Base-by-base conservation (phyloP, 1,140 invertebrate species). In the Tyrophagus putrescentiae region DNA sequence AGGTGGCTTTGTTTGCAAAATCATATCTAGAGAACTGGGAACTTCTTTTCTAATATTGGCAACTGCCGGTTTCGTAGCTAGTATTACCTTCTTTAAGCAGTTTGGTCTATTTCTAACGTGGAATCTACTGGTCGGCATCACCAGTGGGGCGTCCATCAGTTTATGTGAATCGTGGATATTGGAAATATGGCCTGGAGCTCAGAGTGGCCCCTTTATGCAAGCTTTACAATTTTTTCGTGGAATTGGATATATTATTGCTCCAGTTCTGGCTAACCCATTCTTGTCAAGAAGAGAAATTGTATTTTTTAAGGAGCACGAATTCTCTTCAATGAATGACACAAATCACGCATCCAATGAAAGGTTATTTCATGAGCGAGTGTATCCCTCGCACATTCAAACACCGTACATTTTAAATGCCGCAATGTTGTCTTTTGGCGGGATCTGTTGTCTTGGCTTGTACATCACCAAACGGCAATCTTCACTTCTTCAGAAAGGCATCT, bases 1-100 rank as follows among this genome's bases (percentile, higher is more conserved):
- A 60, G 60, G 60, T 25, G 60, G 60, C 6, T 60, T 58, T 11
- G 25, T 60, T n/a, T 60, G 53, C 60, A 60, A 60, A 34, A 57
- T 13, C 23, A 25, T 57, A 6, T 7, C 60, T 25, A 31, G 54
- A 16, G n/a, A 61, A 62, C 4, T 61, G 6, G 9, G n/a, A 28
- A 3, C 18, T 5, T 16, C 44, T 3, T 4, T 42, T 13, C 16
- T 36, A 23, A 7, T 61, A 5, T 7, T 61, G 13, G 18, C 32
- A 4, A 21, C n/a, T 7, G 54, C 18, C n/a, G 4, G 56, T 7
- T 23, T 25, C 6, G 34, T 60, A 4, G n/a, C 39, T 9, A 27
- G 28, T 27, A 60, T 61, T n/a, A 27, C 60, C 3, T 60, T 27
- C 31, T 16, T 62, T 6, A 36, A 6, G 21, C 27, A 42, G 27